phyloP scores from a whole-genome alignment of 2,888 invertebrate genomes.

The Apodemia hepburni region DNA sequence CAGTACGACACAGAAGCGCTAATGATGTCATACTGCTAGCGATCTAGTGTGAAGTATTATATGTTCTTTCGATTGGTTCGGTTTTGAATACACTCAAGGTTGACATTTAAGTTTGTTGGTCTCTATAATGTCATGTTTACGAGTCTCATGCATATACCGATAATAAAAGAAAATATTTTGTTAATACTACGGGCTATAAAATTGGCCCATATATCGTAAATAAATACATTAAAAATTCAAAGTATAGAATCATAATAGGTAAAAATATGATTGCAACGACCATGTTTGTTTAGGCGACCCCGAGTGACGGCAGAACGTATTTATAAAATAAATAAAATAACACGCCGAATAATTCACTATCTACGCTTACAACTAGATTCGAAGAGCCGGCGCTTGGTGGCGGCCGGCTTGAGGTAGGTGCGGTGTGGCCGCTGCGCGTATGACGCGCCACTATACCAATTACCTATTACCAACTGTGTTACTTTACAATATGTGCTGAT shows the following conservation, averaged over 20 bases:
- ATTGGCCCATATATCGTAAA: not conserved
- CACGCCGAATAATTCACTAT: slow-evolving; percentile 55
- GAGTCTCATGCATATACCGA: no score
- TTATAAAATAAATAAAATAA: slow-evolving; percentile 50
- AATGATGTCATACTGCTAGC: no score
- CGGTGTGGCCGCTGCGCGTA: slow-evolving; percentile 23
- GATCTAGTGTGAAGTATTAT: no score
- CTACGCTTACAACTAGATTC: slow-evolving; percentile 70
- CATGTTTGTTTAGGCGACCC: slow-evolving; percentile 15
- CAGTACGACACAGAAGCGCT: no score
- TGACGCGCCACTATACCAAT: not conserved
- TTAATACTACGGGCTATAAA: slow-evolving; percentile 1
- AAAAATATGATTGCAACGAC: not conserved
- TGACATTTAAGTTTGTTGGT: no score
- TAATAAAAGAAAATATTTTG: not conserved
- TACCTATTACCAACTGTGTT: no score
- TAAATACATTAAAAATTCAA: not conserved
- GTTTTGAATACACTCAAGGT: no score
- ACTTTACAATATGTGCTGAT: no score
- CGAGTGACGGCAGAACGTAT: slow-evolving; percentile 30
- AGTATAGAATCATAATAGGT: not conserved
- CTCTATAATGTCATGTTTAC: no score
- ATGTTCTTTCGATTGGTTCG: no score
- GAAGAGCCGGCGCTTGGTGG: slow-evolving; percentile 48
- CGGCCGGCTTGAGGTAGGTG: slow-evolving; percentile 54